phyloP scores from a whole-genome alignment of 2,888 invertebrate genomes.

The Drosophila falleni region DNA sequence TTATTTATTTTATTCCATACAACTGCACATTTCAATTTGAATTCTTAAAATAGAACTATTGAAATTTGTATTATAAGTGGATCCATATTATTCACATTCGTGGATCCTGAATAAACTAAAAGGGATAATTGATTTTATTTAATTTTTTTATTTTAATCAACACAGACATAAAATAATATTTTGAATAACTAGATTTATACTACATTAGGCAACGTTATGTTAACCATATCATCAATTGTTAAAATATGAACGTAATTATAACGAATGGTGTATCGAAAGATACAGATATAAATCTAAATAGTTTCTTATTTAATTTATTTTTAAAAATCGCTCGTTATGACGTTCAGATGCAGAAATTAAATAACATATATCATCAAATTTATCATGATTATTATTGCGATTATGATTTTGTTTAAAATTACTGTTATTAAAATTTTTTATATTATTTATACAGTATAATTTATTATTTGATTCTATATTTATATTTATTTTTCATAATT shows the following conservation, averaged over 20 bases:
- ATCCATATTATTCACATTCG: slow-evolving; percentile 9
- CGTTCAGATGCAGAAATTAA: slow-evolving; percentile 25
- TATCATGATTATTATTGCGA: background rate
- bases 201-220: slow-evolving; percentile 11
- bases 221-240: slow-evolving; percentile 11
- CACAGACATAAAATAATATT: background rate
- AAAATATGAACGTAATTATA: slow-evolving; percentile 20
- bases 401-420: background rate
- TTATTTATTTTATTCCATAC: slow-evolving; percentile 14
- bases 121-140: slow-evolving; percentile 4
- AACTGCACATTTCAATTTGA: slow-evolving; percentile 6
- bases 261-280: background rate
- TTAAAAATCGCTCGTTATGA: background rate
- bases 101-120: slow-evolving; percentile 8
- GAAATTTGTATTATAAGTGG: background rate
- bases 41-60: background rate
- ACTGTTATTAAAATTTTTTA: background rate
- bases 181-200: slow-evolving; percentile 5
- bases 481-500: background rate
- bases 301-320: background rate
- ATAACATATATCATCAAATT: background rate
- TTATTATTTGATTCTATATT: background rate
- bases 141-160: background rate
- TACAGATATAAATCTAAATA: background rate
- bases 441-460: background rate